A percentile compares a stretch with the other conserved stretches of the same genome.
Evolutionary conservation across 2,888 invertebrate genomes (phyloP).

Genomic region (Leptinotarsa rubiginosa): DNA sequence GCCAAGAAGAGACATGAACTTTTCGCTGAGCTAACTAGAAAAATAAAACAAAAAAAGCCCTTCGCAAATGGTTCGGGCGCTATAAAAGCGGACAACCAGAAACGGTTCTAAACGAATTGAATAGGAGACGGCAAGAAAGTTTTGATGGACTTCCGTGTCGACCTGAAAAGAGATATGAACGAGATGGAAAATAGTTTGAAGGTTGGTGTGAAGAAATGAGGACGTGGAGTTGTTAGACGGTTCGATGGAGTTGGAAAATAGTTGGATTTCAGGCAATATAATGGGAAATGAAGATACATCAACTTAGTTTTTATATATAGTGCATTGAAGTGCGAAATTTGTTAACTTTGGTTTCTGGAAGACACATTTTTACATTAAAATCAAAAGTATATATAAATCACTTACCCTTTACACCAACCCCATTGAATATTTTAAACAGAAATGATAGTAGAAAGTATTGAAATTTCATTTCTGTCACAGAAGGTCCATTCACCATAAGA

Average conservation of each 20-base stretch:
- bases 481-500: too few species aligned
- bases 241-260: background rate
- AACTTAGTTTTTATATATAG: too few species aligned
- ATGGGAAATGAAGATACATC: too few species aligned
- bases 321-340: too few species aligned
- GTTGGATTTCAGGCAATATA: too few species aligned
- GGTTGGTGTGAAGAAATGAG: background rate
- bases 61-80: slow-evolving; percentile 32
- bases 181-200: slow-evolving; percentile 4
- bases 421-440: too few species aligned
- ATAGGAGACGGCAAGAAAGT: slow-evolving; percentile 28
- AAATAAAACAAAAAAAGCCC: slow-evolving; percentile 43
- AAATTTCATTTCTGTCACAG: too few species aligned
- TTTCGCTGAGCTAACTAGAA: slow-evolving; percentile 41
- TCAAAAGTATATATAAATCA: too few species aligned
- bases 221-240: background rate
- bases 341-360: too few species aligned
- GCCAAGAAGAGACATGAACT: slow-evolving; percentile 44
- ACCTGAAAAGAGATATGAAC: background rate
- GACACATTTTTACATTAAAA: too few species aligned
- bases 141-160: slow-evolving; percentile 4
- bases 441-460: too few species aligned
- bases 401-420: too few species aligned
- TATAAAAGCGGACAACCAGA: slow-evolving; percentile 43
- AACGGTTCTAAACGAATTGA: slow-evolving; percentile 40